Evolutionary conservation across 2,113 vertebrate genomes (phyloP).

Genomic region (Dryoscopus gambensis): DNA sequence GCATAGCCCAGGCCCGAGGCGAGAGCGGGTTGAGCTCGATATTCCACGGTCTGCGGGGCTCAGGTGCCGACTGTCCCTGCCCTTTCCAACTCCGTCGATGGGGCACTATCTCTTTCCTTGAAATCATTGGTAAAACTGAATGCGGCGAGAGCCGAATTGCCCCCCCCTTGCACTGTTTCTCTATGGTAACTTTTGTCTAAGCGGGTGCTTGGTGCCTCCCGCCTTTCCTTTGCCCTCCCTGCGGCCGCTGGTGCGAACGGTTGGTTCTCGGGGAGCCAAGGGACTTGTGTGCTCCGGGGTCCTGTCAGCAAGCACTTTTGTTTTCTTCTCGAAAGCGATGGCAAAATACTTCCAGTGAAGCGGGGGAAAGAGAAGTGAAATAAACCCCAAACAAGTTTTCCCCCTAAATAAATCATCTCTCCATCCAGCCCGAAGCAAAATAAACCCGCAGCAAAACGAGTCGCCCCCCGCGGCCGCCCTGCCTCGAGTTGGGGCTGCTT

Average conservation of each 20-base stretch:
- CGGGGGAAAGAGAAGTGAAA: neutral
- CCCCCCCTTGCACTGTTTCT: neutral
- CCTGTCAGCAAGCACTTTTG: neutral
- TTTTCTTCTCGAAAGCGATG: neutral
- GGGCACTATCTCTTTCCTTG: neutral
- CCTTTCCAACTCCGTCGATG: neutral
- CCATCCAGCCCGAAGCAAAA: neutral
- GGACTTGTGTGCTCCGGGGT: neutral
- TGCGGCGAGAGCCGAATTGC: no score
- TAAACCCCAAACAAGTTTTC: neutral
- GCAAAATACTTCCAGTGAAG: neutral
- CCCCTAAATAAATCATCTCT: neutral
- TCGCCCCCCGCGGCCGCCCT: neutral
- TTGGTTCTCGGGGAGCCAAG: neutral
- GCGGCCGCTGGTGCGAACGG: neutral
- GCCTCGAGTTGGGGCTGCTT: neutral
- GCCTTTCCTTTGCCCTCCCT: neutral
- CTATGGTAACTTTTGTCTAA: neutral
- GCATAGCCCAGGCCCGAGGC: neutral
- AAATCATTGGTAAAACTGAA: neutral
- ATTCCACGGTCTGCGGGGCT: neutral
- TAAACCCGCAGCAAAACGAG: neutral
- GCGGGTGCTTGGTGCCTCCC: neutral
- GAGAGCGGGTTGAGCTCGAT: neutral
- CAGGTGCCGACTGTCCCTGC: neutral